A percentile compares a stretch with the other conserved stretches of the same genome.
These are phyloP conservation scores for Crocallis elinguaria DNA, from an alignment of 2,888 invertebrate species.

Conservation along the genomic window DNA sequence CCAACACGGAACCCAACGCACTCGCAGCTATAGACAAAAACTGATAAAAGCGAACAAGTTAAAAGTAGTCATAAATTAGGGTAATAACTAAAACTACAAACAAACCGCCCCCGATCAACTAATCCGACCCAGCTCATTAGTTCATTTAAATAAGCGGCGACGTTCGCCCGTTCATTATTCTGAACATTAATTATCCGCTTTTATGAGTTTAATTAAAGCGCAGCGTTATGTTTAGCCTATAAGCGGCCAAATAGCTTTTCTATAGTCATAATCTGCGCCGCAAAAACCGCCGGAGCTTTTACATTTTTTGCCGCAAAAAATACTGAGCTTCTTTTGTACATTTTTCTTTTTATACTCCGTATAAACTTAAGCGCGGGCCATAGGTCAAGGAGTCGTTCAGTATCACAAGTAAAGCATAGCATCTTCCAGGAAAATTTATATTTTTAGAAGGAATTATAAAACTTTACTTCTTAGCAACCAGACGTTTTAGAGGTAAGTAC, in stretches of 20 bases:
- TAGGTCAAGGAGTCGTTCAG: conserved; percentile 19
- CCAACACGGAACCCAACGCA: too few relatives aligned
- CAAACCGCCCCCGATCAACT: background rate
- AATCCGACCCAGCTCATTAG: conserved; percentile 9
- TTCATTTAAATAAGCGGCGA: conserved; percentile 10
- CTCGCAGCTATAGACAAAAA: too few relatives aligned
- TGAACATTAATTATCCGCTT: conserved; percentile 11
- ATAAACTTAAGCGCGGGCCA: conserved; percentile 13
- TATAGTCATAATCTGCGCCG: conserved; percentile 3
- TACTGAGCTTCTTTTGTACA: background rate
- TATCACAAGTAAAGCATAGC: conserved; percentile 5
- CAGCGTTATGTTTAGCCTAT: conserved; percentile 5
- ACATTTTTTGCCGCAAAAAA: conserved; percentile 8
- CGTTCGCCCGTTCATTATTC: conserved; percentile 5
- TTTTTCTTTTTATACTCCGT: conserved; percentile 4
- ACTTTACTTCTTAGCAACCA: too few relatives aligned
- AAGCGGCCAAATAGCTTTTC: conserved; percentile 4
- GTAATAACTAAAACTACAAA: background rate
- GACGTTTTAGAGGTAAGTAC: too few relatives aligned
- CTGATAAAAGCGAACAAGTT: too few relatives aligned
- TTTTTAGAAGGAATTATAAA: background rate
- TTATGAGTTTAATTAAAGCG: conserved; percentile 22
- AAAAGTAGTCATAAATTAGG: too few relatives aligned
- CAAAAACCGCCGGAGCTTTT: conserved; percentile 8
- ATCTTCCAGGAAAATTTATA: background rate